Conservation (phyloP, 1,140 invertebrate species). For the Lasaia peninsularis region DNA sequence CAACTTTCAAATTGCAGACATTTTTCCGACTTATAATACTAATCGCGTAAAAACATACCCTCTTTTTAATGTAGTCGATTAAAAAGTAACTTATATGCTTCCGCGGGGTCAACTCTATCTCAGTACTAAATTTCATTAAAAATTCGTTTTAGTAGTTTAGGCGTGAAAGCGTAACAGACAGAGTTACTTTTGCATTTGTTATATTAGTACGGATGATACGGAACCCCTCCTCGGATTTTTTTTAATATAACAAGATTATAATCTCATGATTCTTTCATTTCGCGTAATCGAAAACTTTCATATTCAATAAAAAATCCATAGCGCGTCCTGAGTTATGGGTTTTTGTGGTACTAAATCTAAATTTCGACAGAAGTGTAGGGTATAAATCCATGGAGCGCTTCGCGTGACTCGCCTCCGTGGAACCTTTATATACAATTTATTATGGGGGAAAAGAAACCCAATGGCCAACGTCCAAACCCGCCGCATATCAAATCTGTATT, state of each 20-base stretch:
- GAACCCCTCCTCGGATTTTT: too few species aligned
- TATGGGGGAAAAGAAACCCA: constrained; percentile 50
- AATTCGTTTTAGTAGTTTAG: too few species aligned
- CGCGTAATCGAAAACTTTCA: constrained; percentile 36
- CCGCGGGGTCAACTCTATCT: too few species aligned
- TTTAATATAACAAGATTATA: background rate
- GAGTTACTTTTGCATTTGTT: too few species aligned
- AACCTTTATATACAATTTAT: constrained; percentile 66
- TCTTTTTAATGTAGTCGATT: too few species aligned
- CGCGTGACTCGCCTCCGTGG: constrained; percentile 61
- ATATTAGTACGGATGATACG: too few species aligned
- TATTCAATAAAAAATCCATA: constrained; percentile 42
- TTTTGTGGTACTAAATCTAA: constrained; percentile 62
- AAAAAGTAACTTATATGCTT: too few species aligned
- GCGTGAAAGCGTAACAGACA: too few species aligned
- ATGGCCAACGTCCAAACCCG: constrained; percentile 41
- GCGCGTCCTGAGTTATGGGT: constrained; percentile 47
- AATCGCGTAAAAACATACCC: too few species aligned
- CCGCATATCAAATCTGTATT: constrained; percentile 34
- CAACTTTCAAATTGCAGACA: too few species aligned
- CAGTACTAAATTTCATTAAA: too few species aligned
- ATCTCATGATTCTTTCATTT: constrained; percentile 12
- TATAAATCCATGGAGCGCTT: constrained; percentile 71
- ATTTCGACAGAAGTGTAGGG: constrained; percentile 69
- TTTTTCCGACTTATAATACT: too few species aligned